Conservation (phyloP, 2,797 vertebrate species). For the Kryptopterus vitreolus region DNA sequence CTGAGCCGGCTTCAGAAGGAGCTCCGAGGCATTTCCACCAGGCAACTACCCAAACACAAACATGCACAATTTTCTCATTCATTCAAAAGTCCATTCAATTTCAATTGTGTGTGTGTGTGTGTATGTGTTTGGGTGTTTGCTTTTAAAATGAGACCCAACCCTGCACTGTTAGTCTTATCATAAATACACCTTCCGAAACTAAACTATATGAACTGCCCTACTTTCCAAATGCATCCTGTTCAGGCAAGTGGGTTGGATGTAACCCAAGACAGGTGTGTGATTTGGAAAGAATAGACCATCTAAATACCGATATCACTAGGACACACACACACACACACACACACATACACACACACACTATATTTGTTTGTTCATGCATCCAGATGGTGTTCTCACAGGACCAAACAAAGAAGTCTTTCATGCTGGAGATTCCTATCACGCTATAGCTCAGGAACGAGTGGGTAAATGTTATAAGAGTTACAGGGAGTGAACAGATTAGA, state of each 20-base stretch:
- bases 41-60: constrained; percentile 64
- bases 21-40: constrained; percentile 66
- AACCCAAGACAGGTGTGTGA: neutral
- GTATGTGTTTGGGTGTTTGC: neutral
- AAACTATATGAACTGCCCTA: neutral
- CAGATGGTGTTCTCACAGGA: neutral
- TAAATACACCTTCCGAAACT: neutral
- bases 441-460: neutral
- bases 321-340: too few species aligned
- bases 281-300: neutral
- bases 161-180: neutral
- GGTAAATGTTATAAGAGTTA: neutral
- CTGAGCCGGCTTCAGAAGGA: constrained; percentile 64
- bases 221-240: neutral
- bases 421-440: neutral
- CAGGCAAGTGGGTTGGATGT: neutral
- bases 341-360: neutral
- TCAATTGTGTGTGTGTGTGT: neutral
- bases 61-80: neutral
- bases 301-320: neutral
- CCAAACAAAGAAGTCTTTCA: neutral
- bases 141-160: neutral
- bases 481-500: neutral
- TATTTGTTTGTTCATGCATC: neutral
- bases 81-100: neutral